These are phyloP conservation scores for Microplitis manilae DNA, from an alignment of 2,888 invertebrate genomes.

Conservation along the genomic window DNA sequence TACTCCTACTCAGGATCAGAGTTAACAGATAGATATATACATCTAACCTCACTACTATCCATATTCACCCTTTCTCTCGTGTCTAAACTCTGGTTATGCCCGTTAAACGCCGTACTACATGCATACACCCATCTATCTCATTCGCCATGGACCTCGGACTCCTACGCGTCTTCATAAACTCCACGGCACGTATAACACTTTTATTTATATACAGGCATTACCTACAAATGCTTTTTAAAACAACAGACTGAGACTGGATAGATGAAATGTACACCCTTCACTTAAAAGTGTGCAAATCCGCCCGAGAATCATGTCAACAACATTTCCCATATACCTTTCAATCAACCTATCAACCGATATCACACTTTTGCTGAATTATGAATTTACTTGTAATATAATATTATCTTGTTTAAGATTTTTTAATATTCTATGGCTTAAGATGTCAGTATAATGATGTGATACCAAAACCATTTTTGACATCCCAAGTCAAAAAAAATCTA, in stretches of 20 bases:
- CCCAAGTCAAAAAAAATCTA: too few relatives aligned
- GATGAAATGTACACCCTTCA: constrained; percentile 30
- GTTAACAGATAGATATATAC: constrained; percentile 10
- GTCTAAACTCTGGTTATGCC: not conserved
- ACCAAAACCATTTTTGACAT: too few relatives aligned
- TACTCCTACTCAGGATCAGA: not conserved
- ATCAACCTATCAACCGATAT: constrained; percentile 40
- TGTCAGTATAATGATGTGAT: not conserved
- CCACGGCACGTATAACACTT: not conserved
- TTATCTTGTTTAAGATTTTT: constrained; percentile 7
- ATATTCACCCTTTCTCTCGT: constrained; percentile 33
- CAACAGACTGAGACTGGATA: not conserved
- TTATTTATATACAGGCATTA: not conserved
- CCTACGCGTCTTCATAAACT: constrained; percentile 41
- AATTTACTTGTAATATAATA: not conserved
- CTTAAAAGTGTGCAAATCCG: constrained; percentile 20
- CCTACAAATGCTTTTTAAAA: not conserved
- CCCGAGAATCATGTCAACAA: constrained; percentile 41
- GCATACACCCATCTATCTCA: constrained; percentile 38
- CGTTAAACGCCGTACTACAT: constrained; percentile 11
- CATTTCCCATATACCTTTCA: constrained; percentile 52
- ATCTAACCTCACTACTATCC: constrained; percentile 36
- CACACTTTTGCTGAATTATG: not conserved
- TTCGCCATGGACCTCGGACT: constrained; percentile 42
- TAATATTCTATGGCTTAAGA: constrained; percentile 5